Conservation (phyloP, 2,797 vertebrate species). For the Clamator glandarius region DNA sequence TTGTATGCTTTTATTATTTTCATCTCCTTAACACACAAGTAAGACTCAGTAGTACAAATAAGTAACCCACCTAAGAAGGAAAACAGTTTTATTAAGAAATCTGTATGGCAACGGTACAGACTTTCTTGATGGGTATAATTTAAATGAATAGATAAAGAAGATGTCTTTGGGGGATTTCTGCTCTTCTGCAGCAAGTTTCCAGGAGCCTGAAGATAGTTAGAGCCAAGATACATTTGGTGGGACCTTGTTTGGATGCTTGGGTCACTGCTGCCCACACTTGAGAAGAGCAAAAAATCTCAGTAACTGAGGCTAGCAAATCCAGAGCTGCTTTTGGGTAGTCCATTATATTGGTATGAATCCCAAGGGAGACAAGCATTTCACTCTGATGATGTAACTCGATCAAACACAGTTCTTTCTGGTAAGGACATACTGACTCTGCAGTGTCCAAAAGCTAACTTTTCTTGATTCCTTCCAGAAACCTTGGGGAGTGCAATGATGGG, state of each 20-base stretch:
- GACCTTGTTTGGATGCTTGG: neutral
- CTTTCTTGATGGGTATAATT: neutral
- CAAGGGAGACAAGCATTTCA: neutral
- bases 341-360: neutral
- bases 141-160: neutral
- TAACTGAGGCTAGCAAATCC: neutral
- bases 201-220: neutral
- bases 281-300: neutral
- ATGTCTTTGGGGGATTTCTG: neutral
- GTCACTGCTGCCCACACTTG: neutral
- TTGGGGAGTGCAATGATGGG: neutral
- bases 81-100: conserved; percentile 25
- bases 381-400: neutral
- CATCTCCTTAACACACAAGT: neutral
- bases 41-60: neutral
- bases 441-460: neutral
- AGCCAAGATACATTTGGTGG: neutral
- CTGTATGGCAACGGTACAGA: neutral
- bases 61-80: neutral
- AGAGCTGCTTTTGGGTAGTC: neutral
- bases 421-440: neutral
- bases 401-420: neutral
- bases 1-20: conserved; percentile 10
- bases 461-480: neutral
- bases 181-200: neutral